Evolutionary conservation across 2,888 invertebrate species (phyloP).

Genomic region (Morinoia aosen): DNA sequence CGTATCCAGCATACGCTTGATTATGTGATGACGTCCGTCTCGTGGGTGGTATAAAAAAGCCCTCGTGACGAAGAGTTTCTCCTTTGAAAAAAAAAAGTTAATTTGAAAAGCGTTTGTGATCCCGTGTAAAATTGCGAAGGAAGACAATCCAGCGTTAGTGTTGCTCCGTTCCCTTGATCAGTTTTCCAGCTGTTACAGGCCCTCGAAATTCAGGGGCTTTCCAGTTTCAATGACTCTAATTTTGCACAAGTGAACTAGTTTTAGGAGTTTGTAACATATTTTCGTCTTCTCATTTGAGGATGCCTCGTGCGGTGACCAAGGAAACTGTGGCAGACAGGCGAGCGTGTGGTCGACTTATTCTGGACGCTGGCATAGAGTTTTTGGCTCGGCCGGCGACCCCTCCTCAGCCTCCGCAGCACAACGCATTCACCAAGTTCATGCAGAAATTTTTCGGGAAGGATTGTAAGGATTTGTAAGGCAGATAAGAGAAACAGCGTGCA

Average conservation of each 20-base stretch:
- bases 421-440: slow-evolving; percentile 44
- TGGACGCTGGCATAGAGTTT: slow-evolving; percentile 46
- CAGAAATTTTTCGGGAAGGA: slow-evolving; percentile 49
- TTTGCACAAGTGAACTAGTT: neutral
- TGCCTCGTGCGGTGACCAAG: neutral
- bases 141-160: neutral
- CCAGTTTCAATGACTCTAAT: neutral
- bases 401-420: slow-evolving; percentile 18
- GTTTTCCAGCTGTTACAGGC: neutral
- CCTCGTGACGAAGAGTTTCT: neutral
- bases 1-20: neutral
- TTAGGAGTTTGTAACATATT: neutral
- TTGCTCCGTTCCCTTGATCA: neutral
- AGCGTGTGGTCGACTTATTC: slow-evolving; percentile 24
- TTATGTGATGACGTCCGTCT: neutral
- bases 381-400: slow-evolving; percentile 33
- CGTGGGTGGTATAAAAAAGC: neutral
- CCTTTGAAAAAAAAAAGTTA: neutral
- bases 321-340: neutral
- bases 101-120: neutral
- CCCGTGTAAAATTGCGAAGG: neutral
- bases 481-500: neutral
- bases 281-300: neutral
- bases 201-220: neutral
- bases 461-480: slow-evolving; percentile 13